Conservation (phyloP, 2,113 vertebrate species). For the Thymallus thymallus region DNA sequence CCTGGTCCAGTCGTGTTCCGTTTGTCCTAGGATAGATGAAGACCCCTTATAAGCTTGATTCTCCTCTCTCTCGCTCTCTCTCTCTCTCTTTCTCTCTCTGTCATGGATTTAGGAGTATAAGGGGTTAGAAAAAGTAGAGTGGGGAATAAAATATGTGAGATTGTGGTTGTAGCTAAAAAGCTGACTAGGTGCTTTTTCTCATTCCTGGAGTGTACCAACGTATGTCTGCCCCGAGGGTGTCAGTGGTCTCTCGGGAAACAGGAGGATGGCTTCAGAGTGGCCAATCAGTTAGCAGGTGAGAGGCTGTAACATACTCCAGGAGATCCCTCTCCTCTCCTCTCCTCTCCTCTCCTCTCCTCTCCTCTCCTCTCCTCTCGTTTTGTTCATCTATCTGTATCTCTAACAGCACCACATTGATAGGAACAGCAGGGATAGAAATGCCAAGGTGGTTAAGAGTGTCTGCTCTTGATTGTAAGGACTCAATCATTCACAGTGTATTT, state of each 20-base stretch:
- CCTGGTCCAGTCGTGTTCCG: no score
- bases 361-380: not conserved
- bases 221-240: not conserved
- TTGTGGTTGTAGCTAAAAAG: not conserved
- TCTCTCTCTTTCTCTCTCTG: no score
- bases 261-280: not conserved
- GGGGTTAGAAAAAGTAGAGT: not conserved
- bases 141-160: not conserved
- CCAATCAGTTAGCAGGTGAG: conserved; percentile 15
- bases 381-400: conserved; percentile 37
- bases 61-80: no score
- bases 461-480: not conserved
- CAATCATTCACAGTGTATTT: conserved; percentile 15
- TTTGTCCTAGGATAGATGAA: no score
- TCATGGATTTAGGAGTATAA: not conserved
- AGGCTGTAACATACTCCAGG: not conserved
- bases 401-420: conserved; percentile 2
- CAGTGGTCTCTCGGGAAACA: not conserved
- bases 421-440: conserved; percentile 14
- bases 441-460: not conserved
- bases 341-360: no score
- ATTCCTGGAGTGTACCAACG: not conserved
- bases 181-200: no score
- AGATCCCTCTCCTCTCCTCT: not conserved
- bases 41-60: no score